These are phyloP conservation scores for Vollenhovia emeryi DNA, from an alignment of 1,140 invertebrate species.

Conservation along the genomic window DNA sequence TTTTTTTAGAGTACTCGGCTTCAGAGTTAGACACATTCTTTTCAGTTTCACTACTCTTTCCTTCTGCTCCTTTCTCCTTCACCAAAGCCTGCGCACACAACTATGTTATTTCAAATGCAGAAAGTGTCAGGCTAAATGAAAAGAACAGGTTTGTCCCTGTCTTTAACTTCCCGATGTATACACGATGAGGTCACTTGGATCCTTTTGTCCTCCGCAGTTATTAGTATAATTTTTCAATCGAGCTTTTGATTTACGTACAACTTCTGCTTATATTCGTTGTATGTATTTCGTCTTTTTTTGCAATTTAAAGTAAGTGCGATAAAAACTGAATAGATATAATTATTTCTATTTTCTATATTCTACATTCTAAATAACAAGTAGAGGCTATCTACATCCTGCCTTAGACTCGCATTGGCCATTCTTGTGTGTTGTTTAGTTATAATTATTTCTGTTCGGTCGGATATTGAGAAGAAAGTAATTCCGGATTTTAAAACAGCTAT, in stretches of 20 bases:
- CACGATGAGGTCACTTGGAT: background rate
- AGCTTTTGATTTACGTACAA: background rate
- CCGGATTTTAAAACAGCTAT: background rate
- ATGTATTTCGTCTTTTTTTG: background rate
- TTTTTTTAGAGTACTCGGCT: background rate
- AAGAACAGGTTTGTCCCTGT: background rate
- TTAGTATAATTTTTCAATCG: constrained; percentile 12
- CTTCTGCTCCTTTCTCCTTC: background rate
- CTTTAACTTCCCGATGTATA: background rate
- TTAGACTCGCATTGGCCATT: no score
- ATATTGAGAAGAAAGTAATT: background rate
- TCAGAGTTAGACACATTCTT: background rate
- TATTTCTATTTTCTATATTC: no score
- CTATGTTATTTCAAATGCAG: constrained; percentile 10
- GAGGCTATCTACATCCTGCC: no score
- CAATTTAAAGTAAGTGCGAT: background rate
- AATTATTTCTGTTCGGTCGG: background rate
- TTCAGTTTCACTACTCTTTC: background rate
- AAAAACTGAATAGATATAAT: background rate
- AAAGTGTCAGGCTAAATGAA: constrained; percentile 11
- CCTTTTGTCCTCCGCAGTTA: background rate
- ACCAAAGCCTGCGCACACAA: background rate
- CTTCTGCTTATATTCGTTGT: background rate
- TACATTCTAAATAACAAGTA: no score
- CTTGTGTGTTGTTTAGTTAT: no score